phyloP scores from a whole-genome alignment of 2,888 invertebrate genomes.

The Yponomeuta cagnagella region DNA sequence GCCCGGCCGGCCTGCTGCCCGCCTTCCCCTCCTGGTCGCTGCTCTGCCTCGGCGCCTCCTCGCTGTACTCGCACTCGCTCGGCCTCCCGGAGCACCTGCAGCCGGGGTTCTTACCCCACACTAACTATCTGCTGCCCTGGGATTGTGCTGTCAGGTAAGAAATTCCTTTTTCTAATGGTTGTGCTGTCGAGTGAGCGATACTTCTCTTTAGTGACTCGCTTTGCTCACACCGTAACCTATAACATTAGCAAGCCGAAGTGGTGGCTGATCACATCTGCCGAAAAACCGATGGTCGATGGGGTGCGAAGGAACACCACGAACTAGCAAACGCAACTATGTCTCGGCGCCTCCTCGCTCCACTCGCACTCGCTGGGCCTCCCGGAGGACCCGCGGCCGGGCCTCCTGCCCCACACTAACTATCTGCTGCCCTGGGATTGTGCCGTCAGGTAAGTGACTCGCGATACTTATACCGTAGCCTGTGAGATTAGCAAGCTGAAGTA shows the following conservation, averaged over 20 bases:
- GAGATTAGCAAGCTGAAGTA: too few species aligned
- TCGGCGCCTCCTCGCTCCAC: constrained; percentile 93
- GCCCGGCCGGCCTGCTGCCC: constrained; percentile 85
- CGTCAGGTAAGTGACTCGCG: constrained; percentile 37
- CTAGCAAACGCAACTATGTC: constrained; percentile 79
- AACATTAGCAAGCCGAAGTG: too few species aligned
- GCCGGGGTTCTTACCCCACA: constrained; percentile 91
- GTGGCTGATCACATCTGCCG: too few species aligned
- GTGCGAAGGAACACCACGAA: too few species aligned
- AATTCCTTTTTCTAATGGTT: constrained; percentile 67
- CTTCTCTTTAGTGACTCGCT: too few species aligned
- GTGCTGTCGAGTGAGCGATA: too few species aligned
- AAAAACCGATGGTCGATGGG: too few species aligned
- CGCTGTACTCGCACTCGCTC: constrained; percentile 90
- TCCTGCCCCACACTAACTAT: constrained; percentile 91
- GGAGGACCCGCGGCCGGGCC: constrained; percentile 91
- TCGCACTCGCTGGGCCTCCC: constrained; percentile 90
- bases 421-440: constrained; percentile 85
- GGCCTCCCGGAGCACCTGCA: constrained; percentile 90
- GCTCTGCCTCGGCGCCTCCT: constrained; percentile 91
- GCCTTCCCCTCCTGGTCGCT: constrained; percentile 94
- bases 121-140: constrained; percentile 90
- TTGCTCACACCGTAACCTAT: too few species aligned
- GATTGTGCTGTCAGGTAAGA: constrained; percentile 72
- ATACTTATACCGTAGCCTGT: too few species aligned